Conservation (phyloP, 2,797 vertebrate species). For the Moxostoma hubbsi region DNA sequence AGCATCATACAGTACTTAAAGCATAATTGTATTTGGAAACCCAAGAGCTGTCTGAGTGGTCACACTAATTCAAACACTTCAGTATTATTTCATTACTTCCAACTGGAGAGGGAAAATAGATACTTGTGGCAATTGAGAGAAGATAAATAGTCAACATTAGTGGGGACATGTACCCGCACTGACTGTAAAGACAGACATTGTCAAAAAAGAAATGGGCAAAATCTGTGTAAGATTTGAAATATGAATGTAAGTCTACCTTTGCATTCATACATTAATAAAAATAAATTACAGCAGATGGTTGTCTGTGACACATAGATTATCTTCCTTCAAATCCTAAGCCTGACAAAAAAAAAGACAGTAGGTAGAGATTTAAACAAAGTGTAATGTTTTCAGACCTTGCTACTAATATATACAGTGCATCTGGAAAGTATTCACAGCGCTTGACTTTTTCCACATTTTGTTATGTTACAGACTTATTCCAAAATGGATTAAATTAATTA, state of each 20-base stretch:
- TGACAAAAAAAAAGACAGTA: no score
- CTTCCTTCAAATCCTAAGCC: no score
- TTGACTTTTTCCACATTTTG: no score
- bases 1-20: constrained; percentile 83
- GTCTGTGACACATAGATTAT: no score
- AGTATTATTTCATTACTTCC: constrained; percentile 79
- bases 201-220: not conserved
- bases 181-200: constrained; percentile 24
- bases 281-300: no score
- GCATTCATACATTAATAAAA: not conserved
- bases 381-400: not conserved
- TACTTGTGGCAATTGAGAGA: constrained; percentile 55
- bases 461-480: no score
- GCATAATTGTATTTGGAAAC: constrained; percentile 85
- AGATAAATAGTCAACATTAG: constrained; percentile 52
- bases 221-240: not conserved
- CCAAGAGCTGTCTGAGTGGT: constrained; percentile 79
- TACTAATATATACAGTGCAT: no score
- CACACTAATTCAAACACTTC: constrained; percentile 70
- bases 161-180: constrained; percentile 24
- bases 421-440: no score
- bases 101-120: constrained; percentile 54
- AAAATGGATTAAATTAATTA: no score
- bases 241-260: not conserved
- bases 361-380: no score